A percentile compares a stretch with the other conserved stretches of the same genome.
phyloP scores from a whole-genome alignment of 2,888 invertebrate genomes.

The Apodemia duryi region DNA sequence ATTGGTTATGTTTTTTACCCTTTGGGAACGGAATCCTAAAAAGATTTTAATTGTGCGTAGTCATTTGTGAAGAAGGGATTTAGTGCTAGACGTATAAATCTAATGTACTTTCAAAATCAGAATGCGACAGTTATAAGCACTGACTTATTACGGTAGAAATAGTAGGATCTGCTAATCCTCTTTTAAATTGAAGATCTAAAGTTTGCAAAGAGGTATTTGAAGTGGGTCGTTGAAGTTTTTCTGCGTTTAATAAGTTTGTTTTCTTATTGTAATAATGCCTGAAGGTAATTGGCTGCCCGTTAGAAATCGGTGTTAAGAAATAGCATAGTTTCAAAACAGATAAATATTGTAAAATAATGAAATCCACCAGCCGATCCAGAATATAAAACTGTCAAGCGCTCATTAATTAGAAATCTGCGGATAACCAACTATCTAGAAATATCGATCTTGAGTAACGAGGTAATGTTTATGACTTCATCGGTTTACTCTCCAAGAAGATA shows the following conservation, averaged over 20 bases:
- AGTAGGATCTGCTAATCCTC: no score
- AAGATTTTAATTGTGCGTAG: no score
- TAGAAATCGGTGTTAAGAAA: conserved; percentile 9
- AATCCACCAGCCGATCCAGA: background rate
- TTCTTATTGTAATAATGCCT: background rate
- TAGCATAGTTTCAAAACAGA: conserved; percentile 8
- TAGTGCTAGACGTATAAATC: no score
- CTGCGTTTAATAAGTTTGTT: background rate
- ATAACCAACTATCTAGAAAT: conserved; percentile 11
- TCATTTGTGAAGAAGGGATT: no score
- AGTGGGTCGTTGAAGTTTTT: background rate
- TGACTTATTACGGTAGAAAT: no score
- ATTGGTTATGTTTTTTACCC: no score
- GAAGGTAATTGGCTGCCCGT: background rate
- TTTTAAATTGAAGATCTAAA: no score
- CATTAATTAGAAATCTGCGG: conserved; percentile 13
- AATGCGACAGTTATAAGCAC: no score
- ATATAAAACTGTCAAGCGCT: conserved; percentile 14
- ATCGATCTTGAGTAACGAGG: conserved; percentile 14
- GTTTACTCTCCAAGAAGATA: background rate
- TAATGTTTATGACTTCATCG: conserved; percentile 5
- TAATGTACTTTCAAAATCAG: no score
- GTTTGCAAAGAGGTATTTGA: background rate
- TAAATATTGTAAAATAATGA: conserved; percentile 13
- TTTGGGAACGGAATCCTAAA: no score